These are phyloP conservation scores for Diabrotica undecimpunctata DNA, from an alignment of 1,140 invertebrate genomes.

Conservation along the genomic window DNA sequence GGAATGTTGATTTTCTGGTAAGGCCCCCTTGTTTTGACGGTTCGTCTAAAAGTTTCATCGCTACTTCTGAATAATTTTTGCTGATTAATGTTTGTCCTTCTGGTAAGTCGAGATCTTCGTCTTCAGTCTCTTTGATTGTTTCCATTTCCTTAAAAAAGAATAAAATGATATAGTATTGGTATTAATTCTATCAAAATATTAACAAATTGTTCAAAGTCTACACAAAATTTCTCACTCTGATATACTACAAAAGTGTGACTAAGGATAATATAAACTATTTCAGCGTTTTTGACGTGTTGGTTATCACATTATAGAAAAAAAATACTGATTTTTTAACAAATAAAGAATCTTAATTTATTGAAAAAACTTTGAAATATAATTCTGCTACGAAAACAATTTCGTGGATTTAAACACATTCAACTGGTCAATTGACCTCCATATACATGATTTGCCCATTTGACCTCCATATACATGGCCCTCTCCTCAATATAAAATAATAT, in stretches of 20 bases:
- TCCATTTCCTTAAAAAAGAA: slow-evolving; percentile 55
- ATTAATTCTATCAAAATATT: neutral
- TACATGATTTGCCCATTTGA: too few relatives aligned
- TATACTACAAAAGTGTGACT: neutral
- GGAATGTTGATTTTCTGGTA: slow-evolving; percentile 51
- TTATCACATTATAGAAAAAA: too few relatives aligned
- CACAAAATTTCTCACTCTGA: neutral
- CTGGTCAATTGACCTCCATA: too few relatives aligned
- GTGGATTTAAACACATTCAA: too few relatives aligned
- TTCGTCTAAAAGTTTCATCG: slow-evolving; percentile 51
- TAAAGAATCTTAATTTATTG: too few relatives aligned
- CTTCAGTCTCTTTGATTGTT: slow-evolving; percentile 56
- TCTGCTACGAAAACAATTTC: too few relatives aligned
- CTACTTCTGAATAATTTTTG: slow-evolving; percentile 46
- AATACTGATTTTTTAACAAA: too few relatives aligned
- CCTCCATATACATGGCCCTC: too few relatives aligned
- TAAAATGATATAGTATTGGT: neutral
- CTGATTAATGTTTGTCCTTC: slow-evolving; percentile 39
- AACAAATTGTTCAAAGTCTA: neutral
- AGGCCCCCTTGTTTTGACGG: slow-evolving; percentile 48
- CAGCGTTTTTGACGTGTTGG: too few relatives aligned
- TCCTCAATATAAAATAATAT: too few relatives aligned
- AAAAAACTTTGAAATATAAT: too few relatives aligned
- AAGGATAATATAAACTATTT: too few relatives aligned
- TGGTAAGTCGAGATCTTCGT: slow-evolving; percentile 49